Conservation (phyloP, 2,888 invertebrate species). For the Oligia latruncula region DNA sequence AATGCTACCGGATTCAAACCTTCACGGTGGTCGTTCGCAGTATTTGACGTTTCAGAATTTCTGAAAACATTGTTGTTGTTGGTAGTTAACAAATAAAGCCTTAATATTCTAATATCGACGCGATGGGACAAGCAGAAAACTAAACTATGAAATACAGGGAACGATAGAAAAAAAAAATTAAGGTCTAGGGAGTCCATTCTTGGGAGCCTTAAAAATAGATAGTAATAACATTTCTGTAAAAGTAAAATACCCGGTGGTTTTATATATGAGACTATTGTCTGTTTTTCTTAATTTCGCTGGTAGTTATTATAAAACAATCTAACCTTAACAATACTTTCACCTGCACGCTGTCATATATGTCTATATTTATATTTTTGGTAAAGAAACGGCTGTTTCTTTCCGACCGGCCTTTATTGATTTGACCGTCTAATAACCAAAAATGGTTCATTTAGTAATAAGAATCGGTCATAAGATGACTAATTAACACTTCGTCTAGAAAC, state of each 20-base stretch:
- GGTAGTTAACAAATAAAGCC: too few relatives aligned
- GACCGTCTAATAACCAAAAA: not conserved
- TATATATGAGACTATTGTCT: not conserved
- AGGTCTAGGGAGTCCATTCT: too few relatives aligned
- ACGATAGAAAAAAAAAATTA: too few relatives aligned
- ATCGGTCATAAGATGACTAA: constrained; percentile 26
- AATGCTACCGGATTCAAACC: not conserved
- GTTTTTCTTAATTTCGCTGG: not conserved
- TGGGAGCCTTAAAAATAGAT: too few relatives aligned
- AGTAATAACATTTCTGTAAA: too few relatives aligned
- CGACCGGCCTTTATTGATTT: not conserved
- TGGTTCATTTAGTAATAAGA: not conserved
- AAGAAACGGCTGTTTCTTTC: not conserved
- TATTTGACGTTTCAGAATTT: not conserved
- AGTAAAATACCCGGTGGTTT: not conserved
- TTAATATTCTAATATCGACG: too few relatives aligned
- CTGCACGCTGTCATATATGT: too few relatives aligned
- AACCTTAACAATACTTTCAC: not conserved
- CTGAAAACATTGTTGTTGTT: too few relatives aligned
- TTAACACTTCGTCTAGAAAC: constrained; percentile 46
- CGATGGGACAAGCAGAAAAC: too few relatives aligned
- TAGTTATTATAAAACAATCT: not conserved
- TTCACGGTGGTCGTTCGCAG: not conserved
- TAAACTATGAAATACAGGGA: too few relatives aligned
- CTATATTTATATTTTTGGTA: too few relatives aligned